Evolutionary conservation across 1,140 invertebrate genomes (phyloP).

Genomic region (Cotesia vestalis): DNA sequence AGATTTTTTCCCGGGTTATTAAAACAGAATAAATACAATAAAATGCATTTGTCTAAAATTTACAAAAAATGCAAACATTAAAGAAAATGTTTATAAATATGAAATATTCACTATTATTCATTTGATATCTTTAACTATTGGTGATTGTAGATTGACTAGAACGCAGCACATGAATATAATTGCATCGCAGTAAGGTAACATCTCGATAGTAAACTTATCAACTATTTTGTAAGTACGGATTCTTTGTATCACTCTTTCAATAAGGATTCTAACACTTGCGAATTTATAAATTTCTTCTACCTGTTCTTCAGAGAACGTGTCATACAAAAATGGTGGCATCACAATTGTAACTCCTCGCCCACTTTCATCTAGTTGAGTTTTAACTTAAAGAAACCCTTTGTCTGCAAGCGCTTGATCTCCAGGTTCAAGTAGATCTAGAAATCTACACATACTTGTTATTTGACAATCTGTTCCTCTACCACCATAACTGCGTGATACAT

Average conservation of each 20-base stretch:
- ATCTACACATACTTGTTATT: conserved; percentile 38
- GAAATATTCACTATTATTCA: conserved; percentile 9
- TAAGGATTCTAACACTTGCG: conserved; percentile 47
- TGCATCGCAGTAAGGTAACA: conserved; percentile 37
- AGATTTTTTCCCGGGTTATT: too few species aligned
- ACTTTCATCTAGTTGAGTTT: not conserved
- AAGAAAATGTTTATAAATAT: not conserved
- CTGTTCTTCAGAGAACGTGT: conserved; percentile 41
- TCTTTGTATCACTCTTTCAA: conserved; percentile 48
- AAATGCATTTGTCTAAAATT: not conserved
- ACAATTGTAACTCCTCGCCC: conserved; percentile 34
- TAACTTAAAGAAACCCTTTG: conserved; percentile 44
- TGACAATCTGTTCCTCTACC: conserved; percentile 19
- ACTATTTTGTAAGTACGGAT: conserved; percentile 41
- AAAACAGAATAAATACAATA: not conserved
- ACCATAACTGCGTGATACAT: conserved; percentile 22
- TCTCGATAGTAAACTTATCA: conserved; percentile 28
- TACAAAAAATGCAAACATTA: not conserved
- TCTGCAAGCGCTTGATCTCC: conserved; percentile 51
- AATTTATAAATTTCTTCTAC: conserved; percentile 45
- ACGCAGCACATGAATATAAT: conserved; percentile 39
- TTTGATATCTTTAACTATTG: conserved; percentile 19
- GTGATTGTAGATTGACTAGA: conserved; percentile 40
- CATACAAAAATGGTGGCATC: conserved; percentile 42
- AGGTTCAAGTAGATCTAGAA: conserved; percentile 44